Conservation (phyloP, 2,888 invertebrate genomes). For the Coecobrya sp. region DNA sequence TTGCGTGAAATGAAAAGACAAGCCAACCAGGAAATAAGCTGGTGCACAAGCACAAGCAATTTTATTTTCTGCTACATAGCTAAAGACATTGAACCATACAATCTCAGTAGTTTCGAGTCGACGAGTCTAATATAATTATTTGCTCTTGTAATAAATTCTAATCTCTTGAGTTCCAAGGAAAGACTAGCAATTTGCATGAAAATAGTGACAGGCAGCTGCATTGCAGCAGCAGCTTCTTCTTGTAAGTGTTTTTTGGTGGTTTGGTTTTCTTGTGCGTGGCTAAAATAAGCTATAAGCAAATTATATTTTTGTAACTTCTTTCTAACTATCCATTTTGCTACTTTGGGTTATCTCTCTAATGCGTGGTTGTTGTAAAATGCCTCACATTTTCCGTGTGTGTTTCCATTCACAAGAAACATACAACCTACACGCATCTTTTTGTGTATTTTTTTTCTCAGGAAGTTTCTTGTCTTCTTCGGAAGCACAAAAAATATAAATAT, state of each 20-base stretch:
- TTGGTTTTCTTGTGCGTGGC: background rate
- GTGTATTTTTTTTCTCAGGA: background rate
- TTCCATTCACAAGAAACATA: background rate
- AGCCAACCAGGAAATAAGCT: too few species aligned
- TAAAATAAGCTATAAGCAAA: too few species aligned
- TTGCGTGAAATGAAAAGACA: too few species aligned
- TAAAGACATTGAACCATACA: too few species aligned
- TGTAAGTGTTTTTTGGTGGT: background rate
- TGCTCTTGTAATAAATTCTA: too few species aligned
- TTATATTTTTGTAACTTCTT: background rate
- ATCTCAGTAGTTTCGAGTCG: too few species aligned
- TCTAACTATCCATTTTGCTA: background rate
- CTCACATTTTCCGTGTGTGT: background rate
- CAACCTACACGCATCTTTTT: background rate
- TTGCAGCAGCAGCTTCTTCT: background rate
- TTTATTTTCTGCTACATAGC: too few species aligned
- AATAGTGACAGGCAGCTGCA: too few species aligned
- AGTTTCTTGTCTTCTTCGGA: background rate
- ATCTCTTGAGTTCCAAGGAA: too few species aligned
- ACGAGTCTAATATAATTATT: too few species aligned
- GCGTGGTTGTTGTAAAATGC: background rate
- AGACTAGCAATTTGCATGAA: too few species aligned
- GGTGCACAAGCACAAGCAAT: too few species aligned
- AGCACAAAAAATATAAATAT: background rate
- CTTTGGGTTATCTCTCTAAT: background rate